Evolutionary conservation across 1,140 invertebrate species (phyloP).

Genomic region (Notospermus geniculatus): DNA sequence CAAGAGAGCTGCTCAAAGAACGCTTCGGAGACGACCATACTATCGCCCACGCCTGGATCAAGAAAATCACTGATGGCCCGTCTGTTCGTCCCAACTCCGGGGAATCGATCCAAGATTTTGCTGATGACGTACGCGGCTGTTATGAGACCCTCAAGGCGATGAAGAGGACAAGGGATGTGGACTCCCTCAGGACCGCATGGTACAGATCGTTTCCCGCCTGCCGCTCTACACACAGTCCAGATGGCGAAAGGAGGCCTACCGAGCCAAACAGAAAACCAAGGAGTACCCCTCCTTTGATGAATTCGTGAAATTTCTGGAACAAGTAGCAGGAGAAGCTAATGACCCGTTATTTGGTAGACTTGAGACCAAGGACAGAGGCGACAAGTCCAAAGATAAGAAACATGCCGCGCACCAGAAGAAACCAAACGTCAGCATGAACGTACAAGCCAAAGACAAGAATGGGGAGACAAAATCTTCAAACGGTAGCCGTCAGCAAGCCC

Average conservation of each 20-base stretch:
- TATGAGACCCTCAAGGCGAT: not conserved
- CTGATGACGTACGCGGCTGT: not conserved
- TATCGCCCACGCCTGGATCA: not conserved
- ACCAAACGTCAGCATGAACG: no score
- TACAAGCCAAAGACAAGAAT: no score
- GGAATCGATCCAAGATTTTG: not conserved
- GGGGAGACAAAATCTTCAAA: no score
- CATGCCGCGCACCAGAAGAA: no score
- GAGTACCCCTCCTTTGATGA: not conserved
- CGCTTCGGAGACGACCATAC: slow-evolving; percentile 1
- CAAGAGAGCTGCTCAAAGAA: slow-evolving; percentile 2
- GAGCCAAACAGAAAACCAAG: not conserved
- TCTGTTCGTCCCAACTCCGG: not conserved
- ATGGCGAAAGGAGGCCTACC: not conserved
- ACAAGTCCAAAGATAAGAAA: no score
- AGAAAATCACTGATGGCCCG: slow-evolving; percentile 2
- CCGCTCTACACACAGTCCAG: not conserved
- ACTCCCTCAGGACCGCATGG: not conserved
- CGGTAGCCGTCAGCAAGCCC: no score
- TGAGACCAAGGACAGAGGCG: no score
- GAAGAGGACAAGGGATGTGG: not conserved
- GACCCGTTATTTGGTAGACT: slow-evolving; percentile 2
- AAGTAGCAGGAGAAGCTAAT: not conserved
- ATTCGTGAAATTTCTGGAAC: not conserved
- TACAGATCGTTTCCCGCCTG: not conserved